Evolutionary conservation across 2,888 invertebrate genomes (phyloP), one percentile per base, ranked within the genome.

Genomic region (Scaptomyza caliginosa): DNA sequence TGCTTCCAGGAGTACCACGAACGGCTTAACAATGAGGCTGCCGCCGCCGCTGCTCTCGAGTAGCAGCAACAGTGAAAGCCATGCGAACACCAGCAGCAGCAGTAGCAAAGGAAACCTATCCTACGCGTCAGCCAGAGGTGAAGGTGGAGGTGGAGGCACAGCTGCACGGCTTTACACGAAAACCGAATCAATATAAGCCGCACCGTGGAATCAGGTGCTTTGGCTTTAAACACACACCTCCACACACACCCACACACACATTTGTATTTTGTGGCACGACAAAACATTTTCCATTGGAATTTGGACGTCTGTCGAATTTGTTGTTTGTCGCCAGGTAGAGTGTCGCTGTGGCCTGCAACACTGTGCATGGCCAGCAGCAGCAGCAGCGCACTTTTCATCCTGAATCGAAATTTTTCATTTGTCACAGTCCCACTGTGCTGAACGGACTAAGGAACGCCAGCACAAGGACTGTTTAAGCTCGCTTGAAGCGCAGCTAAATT

Each of bases 1-100:
- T 97, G 96, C 92, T 96, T 97, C 92, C 96, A 96, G 91, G 95
- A 95, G 86, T 96, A 95, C 89, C 96, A 96, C 88, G 95, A 96
- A 86, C 93, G 94, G 21, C 93, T 93, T 39, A 88, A 90, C 40
- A 90, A 86, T 13, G 91, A 91, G 48, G 82, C 88, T 23, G 84
- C 89, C 40, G 73, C 86, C 17, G 66, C 77, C 32, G 30, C 28
- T 4, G 10, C 42, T 5, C 17, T 17, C 36, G 17, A 32, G 13
- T 1, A 43, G 17, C 24, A 55, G 82, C 39, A 65, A 70, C 58
- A 66, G 23, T 59, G 70, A 75, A 24, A 73, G 67, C 17, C 74
- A 75, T 38, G 34, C 72, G n/a, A 69, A 60, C 34, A 67, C 66
- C 19, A 67, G 65, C 50, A 64, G 43, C 39, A 63, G 69, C 49